Evolutionary conservation across 2,797 vertebrate genomes (phyloP), one percentile per base, ranked within the genome.

Genomic region (Rhabdophis nuchalis): DNA sequence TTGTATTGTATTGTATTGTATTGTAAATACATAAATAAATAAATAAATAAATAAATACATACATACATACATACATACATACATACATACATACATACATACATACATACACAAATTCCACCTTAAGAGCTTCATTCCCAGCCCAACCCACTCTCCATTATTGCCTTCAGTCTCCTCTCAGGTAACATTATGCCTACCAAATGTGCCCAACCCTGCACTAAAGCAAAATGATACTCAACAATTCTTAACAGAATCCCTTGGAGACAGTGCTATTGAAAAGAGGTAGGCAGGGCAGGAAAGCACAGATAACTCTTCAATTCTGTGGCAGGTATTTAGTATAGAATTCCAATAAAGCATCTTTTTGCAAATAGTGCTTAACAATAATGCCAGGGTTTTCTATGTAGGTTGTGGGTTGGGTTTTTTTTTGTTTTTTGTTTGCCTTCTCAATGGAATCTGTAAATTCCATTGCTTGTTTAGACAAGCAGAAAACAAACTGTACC

Each of bases 371-470:
- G 8, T 64, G 7, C 29, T 93, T 94, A 87, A 27, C 60, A 1
- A 10, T 90, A 93, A 11, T 85, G n/a, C 61, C 52, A 61, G 72
- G 87, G 0, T 61, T 90, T 85, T 87, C 50, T 16, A 57, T 9
- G 13, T 6, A 50, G 1, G 36, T 88, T 23, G 11, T 50, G 46
- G 46, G 46, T 53, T 52, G 54, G 53, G 13, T 25, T 5, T 56
- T 93, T 87, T 36, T 36, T 14, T 50, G 1, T 93, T 87, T 36
- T 36, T 14, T 50, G 1, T 50, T 50, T 50, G 91, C n/a, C 93
- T 93, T 95, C 88, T 93, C 53, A 89, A 41, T 36, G 87, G 64
- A 68, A 68, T 94, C 7, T 53, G 92, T 68, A 46, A 29, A 93
- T 54, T 6, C 29, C 0, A 0, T 46, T 90, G 12, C 23, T 50